Evolutionary conservation across 2,797 vertebrate species (phyloP), one percentile per base, ranked within the genome.

Genomic region (Sebastes flavidus): DNA sequence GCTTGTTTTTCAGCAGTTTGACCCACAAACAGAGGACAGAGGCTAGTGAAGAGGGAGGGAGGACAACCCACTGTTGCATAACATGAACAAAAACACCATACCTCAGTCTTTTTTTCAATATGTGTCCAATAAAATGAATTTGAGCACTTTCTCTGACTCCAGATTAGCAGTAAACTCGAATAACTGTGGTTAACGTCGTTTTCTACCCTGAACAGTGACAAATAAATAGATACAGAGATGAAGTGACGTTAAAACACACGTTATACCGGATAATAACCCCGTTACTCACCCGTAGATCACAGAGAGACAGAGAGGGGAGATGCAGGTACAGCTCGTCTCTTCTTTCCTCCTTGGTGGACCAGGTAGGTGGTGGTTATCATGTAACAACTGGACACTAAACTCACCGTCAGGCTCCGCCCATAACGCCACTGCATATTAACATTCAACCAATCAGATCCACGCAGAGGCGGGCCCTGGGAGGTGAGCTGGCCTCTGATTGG

Each of bases 401-500:
- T 62, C 3, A 4, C 3, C 1, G 18, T 16, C 2, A n/a, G 2
- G 0, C 80, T n/a, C 93, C 92, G 82, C 93, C 90, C 89, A 89
- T 78, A 89, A 72, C 56, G 58, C 85, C 59, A 87, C 22, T 22
- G 54, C 22, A 34, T 69, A 4, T 4, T 0, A 3, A 7, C 0
- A 11, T 8, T 6, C 0, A 34, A 32, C 94, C 92, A 95, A 92
- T 92, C 1, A 25, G 0, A 30, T 60, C 4, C 1, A 1, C 0
- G 25, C 0, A 1, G 2, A 46, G 89, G 89, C 72, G 84, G 85
- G 49, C 30, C 32, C 0, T 46, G 32, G 3, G 13, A 1, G 1
- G 3, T 2, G 4, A 55, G 1, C 16, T 22, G 30, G 4, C 1
- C 12, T 81, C 60, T 90, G 85, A 94, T 94, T 95, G 95, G 94